phyloP scores from a whole-genome alignment of 2,888 invertebrate species.

The Athetis lepigone region DNA sequence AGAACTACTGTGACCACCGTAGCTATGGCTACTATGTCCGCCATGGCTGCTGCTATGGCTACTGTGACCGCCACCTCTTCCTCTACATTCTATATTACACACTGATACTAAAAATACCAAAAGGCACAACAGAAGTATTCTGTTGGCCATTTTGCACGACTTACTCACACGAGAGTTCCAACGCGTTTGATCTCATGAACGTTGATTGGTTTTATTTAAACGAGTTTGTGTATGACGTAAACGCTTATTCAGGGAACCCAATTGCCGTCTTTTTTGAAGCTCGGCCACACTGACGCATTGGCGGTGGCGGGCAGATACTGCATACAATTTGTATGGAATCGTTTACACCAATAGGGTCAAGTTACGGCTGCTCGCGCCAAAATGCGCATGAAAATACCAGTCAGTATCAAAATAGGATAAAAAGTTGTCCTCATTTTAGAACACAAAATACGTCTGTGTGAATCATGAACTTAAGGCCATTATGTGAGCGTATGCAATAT shows the following conservation, averaged over 20 bases:
- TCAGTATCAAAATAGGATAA: no score
- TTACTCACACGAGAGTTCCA: constrained; percentile 58
- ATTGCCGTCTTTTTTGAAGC: constrained; percentile 58
- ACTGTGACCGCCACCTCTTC: constrained; percentile 62
- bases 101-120: constrained; percentile 72
- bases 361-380: no score
- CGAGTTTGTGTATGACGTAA: constrained; percentile 62
- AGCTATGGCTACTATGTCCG: constrained; percentile 11
- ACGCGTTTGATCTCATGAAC: constrained; percentile 62
- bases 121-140: constrained; percentile 77
- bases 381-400: no score
- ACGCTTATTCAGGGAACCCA: constrained; percentile 65
- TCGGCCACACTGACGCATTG: no score
- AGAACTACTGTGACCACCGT: constrained; percentile 31
- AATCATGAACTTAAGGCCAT: no score
- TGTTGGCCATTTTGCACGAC: constrained; percentile 77
- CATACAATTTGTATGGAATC: no score
- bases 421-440: no score
- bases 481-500: no score
- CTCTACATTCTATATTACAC: constrained; percentile 70
- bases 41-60: constrained; percentile 55
- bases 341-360: no score
- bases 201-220: constrained; percentile 66
- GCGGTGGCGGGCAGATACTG: no score
- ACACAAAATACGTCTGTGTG: no score